Evolutionary conservation across 2,888 invertebrate genomes (phyloP).

Genomic region (Cremastinae sp.): DNA sequence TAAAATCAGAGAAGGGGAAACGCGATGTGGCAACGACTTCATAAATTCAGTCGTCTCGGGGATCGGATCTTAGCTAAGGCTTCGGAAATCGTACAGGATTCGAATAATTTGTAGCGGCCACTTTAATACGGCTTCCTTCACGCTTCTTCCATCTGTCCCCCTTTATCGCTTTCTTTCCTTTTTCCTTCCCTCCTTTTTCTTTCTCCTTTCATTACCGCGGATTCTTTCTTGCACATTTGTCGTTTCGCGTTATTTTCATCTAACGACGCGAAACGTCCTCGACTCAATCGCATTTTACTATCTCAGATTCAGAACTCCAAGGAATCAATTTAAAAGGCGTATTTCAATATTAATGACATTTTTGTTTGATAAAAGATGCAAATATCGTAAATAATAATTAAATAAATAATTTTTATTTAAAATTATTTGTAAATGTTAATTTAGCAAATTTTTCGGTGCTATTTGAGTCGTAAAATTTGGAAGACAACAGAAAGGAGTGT

Average conservation of each 20-base stretch:
- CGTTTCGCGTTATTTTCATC: constrained; percentile 20
- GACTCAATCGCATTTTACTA: no score
- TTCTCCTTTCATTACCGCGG: constrained; percentile 26
- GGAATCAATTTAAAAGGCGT: not conserved
- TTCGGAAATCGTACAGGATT: constrained; percentile 80
- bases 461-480: no score
- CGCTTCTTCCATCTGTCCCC: constrained; percentile 59
- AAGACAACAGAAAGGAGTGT: no score
- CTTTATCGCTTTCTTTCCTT: constrained; percentile 41
- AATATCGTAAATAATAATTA: no score
- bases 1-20: constrained; percentile 12
- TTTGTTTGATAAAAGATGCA: no score
- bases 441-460: no score
- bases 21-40: constrained; percentile 74
- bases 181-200: constrained; percentile 23
- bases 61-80: constrained; percentile 75
- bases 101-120: constrained; percentile 77
- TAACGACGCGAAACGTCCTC: constrained; percentile 14
- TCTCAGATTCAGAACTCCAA: not conserved
- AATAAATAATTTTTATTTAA: no score
- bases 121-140: constrained; percentile 69
- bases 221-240: not conserved
- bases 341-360: no score
- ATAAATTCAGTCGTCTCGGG: constrained; percentile 74
- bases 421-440: no score